phyloP scores from a whole-genome alignment of 2,888 invertebrate genomes.

The Pseudoips prasinana region DNA sequence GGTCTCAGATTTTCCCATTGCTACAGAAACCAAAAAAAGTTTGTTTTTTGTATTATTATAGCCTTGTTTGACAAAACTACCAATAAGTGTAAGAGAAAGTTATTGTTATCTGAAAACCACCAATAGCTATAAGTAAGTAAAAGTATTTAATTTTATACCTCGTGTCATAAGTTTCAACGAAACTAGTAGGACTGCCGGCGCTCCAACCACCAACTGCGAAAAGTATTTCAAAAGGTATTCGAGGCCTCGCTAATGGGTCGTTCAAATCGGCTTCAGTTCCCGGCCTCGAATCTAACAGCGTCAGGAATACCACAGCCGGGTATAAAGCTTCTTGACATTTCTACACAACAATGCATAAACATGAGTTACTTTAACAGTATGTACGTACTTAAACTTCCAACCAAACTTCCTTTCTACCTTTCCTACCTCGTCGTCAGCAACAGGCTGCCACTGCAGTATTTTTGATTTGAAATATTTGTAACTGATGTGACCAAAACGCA shows the following conservation, averaged over 20 bases:
- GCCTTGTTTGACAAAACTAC: no score
- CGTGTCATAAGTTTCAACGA: constrained; percentile 89
- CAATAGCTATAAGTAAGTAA: not conserved
- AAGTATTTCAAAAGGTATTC: constrained; percentile 89
- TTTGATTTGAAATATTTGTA: constrained; percentile 80
- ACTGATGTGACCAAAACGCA: constrained; percentile 85
- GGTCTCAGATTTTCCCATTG: no score
- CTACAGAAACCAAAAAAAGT: no score
- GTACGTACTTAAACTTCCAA: not conserved
- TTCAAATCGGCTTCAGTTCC: constrained; percentile 75
- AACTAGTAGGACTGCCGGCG: constrained; percentile 91
- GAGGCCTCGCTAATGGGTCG: constrained; percentile 85
- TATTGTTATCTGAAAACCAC: no score
- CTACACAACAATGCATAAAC: constrained; percentile 43
- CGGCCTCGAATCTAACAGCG: constrained; percentile 71
- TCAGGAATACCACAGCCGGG: constrained; percentile 78
- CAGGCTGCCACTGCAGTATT: constrained; percentile 79
- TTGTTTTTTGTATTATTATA: no score
- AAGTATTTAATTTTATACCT: constrained; percentile 66
- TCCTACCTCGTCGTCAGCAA: constrained; percentile 74
- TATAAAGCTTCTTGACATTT: constrained; percentile 79
- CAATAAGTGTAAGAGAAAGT: no score
- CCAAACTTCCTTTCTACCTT: no score
- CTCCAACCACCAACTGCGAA: constrained; percentile 94
- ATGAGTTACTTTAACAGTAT: constrained; percentile 3